Percentiles rank a stretch among this genome's conserved stretches.
Conservation (phyloP, 2,888 invertebrate species). For the Agrotis exclamationis region DNA sequence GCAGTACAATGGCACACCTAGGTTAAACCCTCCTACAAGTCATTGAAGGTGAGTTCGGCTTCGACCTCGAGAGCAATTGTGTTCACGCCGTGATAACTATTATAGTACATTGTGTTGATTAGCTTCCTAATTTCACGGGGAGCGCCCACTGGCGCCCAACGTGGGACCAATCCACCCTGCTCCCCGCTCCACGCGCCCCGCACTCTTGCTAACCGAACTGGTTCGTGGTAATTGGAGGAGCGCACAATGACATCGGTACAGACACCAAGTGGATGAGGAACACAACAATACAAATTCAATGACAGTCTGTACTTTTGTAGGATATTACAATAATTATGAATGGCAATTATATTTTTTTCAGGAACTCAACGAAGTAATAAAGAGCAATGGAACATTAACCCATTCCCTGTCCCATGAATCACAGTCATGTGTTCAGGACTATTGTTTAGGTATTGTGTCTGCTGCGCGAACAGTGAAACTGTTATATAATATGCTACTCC, state of each 20-base stretch:
- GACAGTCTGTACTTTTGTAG: too few relatives aligned
- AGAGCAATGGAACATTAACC: too few relatives aligned
- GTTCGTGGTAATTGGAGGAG: slow-evolving; percentile 7
- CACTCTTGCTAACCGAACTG: not conserved
- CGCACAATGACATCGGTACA: not conserved
- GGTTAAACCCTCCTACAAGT: not conserved
- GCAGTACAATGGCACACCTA: not conserved
- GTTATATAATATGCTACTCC: too few relatives aligned
- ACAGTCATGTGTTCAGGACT: too few relatives aligned
- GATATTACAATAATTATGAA: not conserved
- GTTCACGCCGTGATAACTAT: slow-evolving; percentile 68
- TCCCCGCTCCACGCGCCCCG: not conserved
- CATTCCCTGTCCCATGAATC: too few relatives aligned
- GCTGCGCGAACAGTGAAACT: too few relatives aligned
- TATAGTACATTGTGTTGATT: slow-evolving; percentile 63
- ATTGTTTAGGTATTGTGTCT: too few relatives aligned
- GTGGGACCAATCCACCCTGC: not conserved
- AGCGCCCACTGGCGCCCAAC: slow-evolving; percentile 41
- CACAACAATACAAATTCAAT: slow-evolving; percentile 1
- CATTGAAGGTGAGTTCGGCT: not conserved
- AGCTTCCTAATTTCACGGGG: slow-evolving; percentile 65
- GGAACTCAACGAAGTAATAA: not conserved
- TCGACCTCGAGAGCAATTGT: slow-evolving; percentile 64
- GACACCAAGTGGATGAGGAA: not conserved
- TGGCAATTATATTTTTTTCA: not conserved